These are phyloP conservation scores for Camptogramma bilineatum DNA, from an alignment of 2,888 invertebrate species.

Conservation along the genomic window DNA sequence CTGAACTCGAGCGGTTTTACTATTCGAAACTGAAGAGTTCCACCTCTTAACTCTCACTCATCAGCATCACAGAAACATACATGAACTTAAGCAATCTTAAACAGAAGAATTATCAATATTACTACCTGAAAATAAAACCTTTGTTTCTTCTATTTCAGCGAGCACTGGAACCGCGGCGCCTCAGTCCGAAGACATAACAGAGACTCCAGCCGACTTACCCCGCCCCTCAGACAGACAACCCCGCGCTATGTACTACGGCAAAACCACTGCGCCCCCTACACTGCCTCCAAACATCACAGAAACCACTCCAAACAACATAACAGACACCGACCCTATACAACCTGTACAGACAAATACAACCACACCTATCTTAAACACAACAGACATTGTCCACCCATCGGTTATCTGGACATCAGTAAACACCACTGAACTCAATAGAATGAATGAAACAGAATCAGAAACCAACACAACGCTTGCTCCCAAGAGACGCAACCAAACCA, in stretches of 20 bases:
- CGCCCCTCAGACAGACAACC: constrained; percentile 59
- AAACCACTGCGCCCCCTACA: constrained; percentile 57
- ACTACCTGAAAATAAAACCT: not conserved
- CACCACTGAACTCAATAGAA: constrained; percentile 38
- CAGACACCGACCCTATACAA: not conserved
- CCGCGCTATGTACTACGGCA: constrained; percentile 76
- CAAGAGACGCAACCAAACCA: constrained; percentile 69
- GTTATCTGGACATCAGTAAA: constrained; percentile 70
- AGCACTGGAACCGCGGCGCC: constrained; percentile 70
- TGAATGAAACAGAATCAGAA: constrained; percentile 58
- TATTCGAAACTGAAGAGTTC: too few relatives aligned
- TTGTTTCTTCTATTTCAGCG: constrained; percentile 60
- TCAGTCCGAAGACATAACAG: constrained; percentile 69
- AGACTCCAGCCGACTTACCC: constrained; percentile 54
- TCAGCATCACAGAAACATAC: too few relatives aligned
- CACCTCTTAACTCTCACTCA: too few relatives aligned
- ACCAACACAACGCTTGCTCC: constrained; percentile 63
- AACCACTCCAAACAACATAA: constrained; percentile 37
- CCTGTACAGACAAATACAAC: constrained; percentile 28
- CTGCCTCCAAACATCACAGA: constrained; percentile 56
- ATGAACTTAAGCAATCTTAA: too few relatives aligned
- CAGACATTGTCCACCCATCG: constrained; percentile 55
- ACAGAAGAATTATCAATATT: too few relatives aligned
- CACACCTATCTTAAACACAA: constrained; percentile 46
- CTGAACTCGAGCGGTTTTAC: too few relatives aligned